Evolutionary conservation across 2,888 invertebrate species (phyloP), one percentile per base, ranked within the genome.

Genomic region (Sinodicranocentrus sp.): DNA sequence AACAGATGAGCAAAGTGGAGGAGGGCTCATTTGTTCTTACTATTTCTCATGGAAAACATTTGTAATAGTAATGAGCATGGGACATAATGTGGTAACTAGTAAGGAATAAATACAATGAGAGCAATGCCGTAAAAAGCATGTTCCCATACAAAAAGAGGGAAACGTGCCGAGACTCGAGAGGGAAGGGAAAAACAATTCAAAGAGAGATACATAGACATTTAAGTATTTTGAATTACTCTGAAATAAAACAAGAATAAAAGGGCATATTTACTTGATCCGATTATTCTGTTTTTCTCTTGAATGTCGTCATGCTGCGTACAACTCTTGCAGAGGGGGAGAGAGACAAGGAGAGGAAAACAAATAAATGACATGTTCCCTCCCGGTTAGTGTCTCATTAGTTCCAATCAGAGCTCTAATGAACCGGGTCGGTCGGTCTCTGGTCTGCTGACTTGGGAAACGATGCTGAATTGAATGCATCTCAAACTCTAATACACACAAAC

Each of bases 311-410:
- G n/a, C n/a, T n/a, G n/a, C n/a, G 10, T 33, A 6, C 33, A 33
- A 33, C 17, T 54, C 10, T 59, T 19, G 19, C 8, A 25, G 57
- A 57, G 28, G 25, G 57, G 52, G 17, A 71, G 52, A 79, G 5
- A 71, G 68, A 48, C 13, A 48, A 33, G 52, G 17, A 48, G 61
- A 71, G 57, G 57, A 54, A 70, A 59, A 71, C 70, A 79, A 79
- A 79, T 63, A 78, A 68, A 71, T 76, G 71, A 77, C 78, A 78
- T 78, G 84, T 73, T 79, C 83, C 77, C 75, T 82, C 85, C 78
- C 85, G 68, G 79, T 85, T 85, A 75, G 65, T 85, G 83, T 83
- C 85, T 85, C 83, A 85, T 83, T 85, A 85, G 85, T 83, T 80
- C 79, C 85, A 83, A 85, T 80, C 83, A 75, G 71, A 67, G 65